phyloP scores from a whole-genome alignment of 2,888 invertebrate genomes.

The Pristionchus entomophagus region DNA sequence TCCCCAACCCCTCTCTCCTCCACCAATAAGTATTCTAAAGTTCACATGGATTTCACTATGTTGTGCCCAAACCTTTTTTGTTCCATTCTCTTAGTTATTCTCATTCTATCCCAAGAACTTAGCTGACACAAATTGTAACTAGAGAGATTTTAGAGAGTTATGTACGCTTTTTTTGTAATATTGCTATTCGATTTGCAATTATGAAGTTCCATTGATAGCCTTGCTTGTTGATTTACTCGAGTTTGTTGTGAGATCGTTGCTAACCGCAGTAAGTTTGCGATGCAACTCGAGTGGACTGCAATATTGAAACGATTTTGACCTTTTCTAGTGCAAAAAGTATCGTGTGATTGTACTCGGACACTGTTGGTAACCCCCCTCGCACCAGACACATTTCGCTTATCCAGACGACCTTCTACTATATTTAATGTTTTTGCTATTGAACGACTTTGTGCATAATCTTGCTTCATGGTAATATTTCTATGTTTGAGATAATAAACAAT shows the following conservation, averaged over 20 bases:
- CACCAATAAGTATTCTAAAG: not conserved
- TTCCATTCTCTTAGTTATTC: not conserved
- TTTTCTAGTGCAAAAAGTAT: constrained; percentile 13
- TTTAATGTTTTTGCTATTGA: not conserved
- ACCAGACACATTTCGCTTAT: constrained; percentile 4
- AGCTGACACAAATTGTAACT: constrained; percentile 14
- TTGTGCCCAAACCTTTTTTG: not conserved
- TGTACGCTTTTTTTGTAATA: not conserved
- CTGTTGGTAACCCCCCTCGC: constrained; percentile 15
- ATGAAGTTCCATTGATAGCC: not conserved
- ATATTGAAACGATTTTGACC: constrained; percentile 4
- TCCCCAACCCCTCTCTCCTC: not conserved
- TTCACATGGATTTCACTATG: not conserved
- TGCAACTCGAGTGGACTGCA: not conserved
- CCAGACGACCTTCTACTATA: not conserved
- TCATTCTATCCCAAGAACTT: not conserved
- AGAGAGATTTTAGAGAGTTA: constrained; percentile 16
- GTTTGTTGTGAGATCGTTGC: not conserved
- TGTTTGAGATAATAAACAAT: constrained; percentile 3
- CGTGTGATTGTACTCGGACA: constrained; percentile 22
- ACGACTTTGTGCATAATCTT: constrained; percentile 10
- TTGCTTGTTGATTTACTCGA: not conserved
- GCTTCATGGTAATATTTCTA: constrained; percentile 12
- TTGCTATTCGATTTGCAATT: not conserved
- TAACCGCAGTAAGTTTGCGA: not conserved